Evolutionary conservation across 2,113 vertebrate genomes (phyloP), one percentile per base, ranked within the genome.

Genomic region (Bucco capensis): DNA sequence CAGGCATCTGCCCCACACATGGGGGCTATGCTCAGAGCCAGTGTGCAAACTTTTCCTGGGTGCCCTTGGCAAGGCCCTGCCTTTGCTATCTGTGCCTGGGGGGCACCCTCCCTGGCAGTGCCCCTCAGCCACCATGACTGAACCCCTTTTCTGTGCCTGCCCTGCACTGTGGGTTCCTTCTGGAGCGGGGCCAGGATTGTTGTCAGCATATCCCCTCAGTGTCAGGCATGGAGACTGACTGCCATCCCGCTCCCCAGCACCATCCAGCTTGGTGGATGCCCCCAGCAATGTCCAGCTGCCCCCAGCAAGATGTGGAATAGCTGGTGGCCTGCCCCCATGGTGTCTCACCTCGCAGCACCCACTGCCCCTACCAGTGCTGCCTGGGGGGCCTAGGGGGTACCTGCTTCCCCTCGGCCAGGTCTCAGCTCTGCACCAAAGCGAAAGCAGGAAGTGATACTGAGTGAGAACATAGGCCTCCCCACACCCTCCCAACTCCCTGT

Each of bases 401-500:
- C 23, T 1, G 3, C 2, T 44, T 44, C 17, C 42, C 19, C 56
- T 56, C 0, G 8, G 54, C 25, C 23, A 33, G 83, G 60, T 86
- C 38, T 66, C n/a, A 0, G 15, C 69, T 88, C 80, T 0, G 25
- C 83, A 77, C 10, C 72, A 86, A 96, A 96, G n/a, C 1, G 95
- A 94, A 95, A 95, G 95, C 12, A 95, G 95, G 95, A 96, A 96
- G 95, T 96, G 76, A 83, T 88, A 67, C 64, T 3, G 72, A 83
- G 72, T 3, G 3, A 64, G 75, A 88, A 67, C 21, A 50, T 35
- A 46, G 33, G 58, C 79, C 70, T 86, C 86, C 86, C 80, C 6
- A 11, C 84, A 54, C 42, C 71, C 92, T 75, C 54, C 57, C 40
- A 66, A 30, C 30, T 88, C 38, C 46, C 0, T 3, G 7, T 4